A percentile compares a stretch with the other conserved stretches of the same genome.
Evolutionary conservation across 2,113 vertebrate species (phyloP).

Genomic region (Myotis yumanensis): DNA sequence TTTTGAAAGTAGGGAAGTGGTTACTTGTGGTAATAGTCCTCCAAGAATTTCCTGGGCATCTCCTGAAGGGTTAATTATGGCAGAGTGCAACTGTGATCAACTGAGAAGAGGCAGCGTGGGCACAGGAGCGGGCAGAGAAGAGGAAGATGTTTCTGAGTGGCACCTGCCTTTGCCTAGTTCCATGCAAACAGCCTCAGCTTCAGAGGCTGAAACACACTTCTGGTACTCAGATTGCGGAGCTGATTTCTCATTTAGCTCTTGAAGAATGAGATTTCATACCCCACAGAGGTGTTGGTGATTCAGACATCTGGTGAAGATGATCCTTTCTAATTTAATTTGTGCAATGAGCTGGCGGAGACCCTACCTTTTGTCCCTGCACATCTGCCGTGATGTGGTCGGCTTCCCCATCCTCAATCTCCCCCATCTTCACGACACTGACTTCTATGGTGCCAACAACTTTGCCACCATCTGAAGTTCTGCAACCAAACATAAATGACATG

Average conservation of each 20-base stretch:
- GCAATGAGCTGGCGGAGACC: constrained; percentile 4
- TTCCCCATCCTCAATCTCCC: constrained; percentile 93
- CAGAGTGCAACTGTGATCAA: constrained; percentile 31
- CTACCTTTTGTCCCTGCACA: constrained; percentile 89
- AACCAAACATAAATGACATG: constrained; percentile 56
- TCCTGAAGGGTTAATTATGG: neutral
- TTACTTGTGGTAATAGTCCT: neutral
- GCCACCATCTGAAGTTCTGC: constrained; percentile 95
- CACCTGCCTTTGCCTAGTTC: neutral
- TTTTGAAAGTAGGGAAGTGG: neutral
- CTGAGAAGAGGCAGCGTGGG: too few relatives aligned
- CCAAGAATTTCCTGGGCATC: neutral
- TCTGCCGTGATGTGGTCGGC: constrained; percentile 90
- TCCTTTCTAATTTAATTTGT: constrained; percentile 71
- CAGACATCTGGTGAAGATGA: constrained; percentile 65
- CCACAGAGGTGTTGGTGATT: constrained; percentile 58
- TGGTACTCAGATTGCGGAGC: constrained; percentile 42
- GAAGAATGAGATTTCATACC: constrained; percentile 80
- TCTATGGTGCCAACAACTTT: constrained; percentile 92
- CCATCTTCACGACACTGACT: constrained; percentile 95
- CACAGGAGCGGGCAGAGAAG: too few relatives aligned
- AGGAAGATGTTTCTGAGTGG: neutral
- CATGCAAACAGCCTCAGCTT: neutral
- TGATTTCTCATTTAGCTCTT: constrained; percentile 80
- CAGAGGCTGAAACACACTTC: neutral